Conservation (phyloP, 2,113 vertebrate genomes). For the Oceanodroma tethys region DNA sequence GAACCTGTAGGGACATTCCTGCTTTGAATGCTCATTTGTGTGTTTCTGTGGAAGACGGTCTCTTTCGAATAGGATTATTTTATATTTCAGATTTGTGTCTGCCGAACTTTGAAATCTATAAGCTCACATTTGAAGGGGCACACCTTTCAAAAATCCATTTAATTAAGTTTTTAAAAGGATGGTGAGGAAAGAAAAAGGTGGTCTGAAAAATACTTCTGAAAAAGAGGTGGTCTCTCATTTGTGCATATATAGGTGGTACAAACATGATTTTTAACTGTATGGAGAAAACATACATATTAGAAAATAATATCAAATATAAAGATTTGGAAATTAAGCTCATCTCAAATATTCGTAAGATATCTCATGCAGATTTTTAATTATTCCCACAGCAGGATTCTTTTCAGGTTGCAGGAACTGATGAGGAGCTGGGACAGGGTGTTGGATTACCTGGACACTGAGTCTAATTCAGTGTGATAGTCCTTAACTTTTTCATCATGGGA, state of each 20-base stretch:
- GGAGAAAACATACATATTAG: not conserved
- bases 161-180: not conserved
- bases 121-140: not conserved
- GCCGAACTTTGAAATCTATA: not conserved
- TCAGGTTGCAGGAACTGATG: not conserved
- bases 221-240: not conserved
- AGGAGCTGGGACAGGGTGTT: not conserved
- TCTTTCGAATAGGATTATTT: not conserved
- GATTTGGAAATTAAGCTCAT: not conserved
- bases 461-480: not conserved
- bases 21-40: not conserved
- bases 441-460: not conserved
- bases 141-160: not conserved
- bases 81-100: not conserved
- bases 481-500: not conserved
- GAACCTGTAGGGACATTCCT: not conserved
- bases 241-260: accelerated
- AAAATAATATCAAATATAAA: not conserved
- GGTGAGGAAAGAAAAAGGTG: not conserved
- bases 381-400: not conserved
- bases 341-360: not conserved
- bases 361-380: not conserved
- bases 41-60: not conserved
- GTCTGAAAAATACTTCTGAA: not conserved
- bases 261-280: not conserved